Evolutionary conservation across 1,140 invertebrate species (phyloP), one percentile per base, ranked within the genome.

Genomic region (Pseudomyrmex gracilis): DNA sequence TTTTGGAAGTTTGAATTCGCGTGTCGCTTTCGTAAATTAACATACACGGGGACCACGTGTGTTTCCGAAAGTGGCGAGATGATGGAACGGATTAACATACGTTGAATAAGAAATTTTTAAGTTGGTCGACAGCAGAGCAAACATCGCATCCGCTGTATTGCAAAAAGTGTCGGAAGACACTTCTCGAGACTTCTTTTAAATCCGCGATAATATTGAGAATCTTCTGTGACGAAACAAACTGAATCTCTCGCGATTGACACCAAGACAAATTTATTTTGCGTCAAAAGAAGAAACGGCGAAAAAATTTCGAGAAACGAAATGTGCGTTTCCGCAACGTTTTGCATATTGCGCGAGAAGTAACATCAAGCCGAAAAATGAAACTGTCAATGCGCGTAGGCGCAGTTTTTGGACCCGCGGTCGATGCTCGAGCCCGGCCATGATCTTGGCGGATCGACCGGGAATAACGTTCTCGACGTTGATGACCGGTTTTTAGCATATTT

Each of bases 401-500:
- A 24, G 49, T 47, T 51, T 34, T 58, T 9, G 9, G 73, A 66
- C 70, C 20, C 51, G 70, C 64, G 47, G 68, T 74, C 73, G 83
- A 24, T 70, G 51, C 22, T 55, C 74, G 24, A 5, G 58, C 63
- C 63, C 82, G 90, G 68, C 90, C 90, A 24, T 91, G 89, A 91
- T 91, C 89, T 91, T 91, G 90, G 64, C 24, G 70, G 63, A 57
- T 85, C 87, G 82, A 63, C 47, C 71, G 66, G 83, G 80, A 87
- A 83, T 84, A 64, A 78, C 68, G 76, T 86, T 89, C 70, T 64
- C 13, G 51, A 49, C 57, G 82, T 71, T 82, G 86, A 87, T 89
- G 88, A 90, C 90, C 88, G 90, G 89, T 90, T 90, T 89, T 88
- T 49, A 86, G 43, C 66, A 58, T 70, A 60, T 74, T 73, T 63